Base-by-base conservation (phyloP, 2,888 invertebrate genomes). In the Mactromeris polynyma region DNA sequence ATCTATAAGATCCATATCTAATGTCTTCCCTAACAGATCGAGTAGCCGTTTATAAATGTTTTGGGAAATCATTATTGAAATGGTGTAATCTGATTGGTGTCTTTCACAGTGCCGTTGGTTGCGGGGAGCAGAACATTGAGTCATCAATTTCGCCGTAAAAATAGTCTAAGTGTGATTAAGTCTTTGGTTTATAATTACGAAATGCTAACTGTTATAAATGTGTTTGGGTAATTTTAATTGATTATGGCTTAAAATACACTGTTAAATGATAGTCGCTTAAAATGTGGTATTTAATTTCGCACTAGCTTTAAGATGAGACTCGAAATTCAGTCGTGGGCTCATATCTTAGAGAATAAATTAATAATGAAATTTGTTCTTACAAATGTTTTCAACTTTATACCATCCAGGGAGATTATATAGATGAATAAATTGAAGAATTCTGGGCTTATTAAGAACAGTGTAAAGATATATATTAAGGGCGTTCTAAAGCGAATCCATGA, bases 11-110 rank as follows among this genome's bases (percentile, higher is more conserved):
- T 21, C 38, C 69, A 83, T 84, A 81, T 82, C 54, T 88, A 42
- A 81, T 88, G 51, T 58, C 80, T 73, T 51, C 19, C 40, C 58
- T 58, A 85, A 77, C 51, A 64, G 81, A 85, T 85, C 85, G 42
- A 38, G 78, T 64, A 42, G 31, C 82, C 51, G 69, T 58, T 54
- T 85, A 77, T 77, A 78, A 81, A 88, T 85, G 85, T 33, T 82
- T 73, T 78, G 88, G 88, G 88, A 88, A 88, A 88, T 88, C 88
- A 88, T 73, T 36, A 73, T 42, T 36, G 69, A 42, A 83, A 73
- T 33, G 4, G 17, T 33, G 73, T 17, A 33, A 36, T 73, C 36
- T 17, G 33, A 73, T 73, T 36, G 73, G 36, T 73, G 3, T 11
- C 19, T 36, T 73, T 19, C 33, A 33, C 73, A 14, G 73, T 19